Conservation (phyloP, 2,888 invertebrate genomes). For the Amblyjoppa fuscipennis region DNA sequence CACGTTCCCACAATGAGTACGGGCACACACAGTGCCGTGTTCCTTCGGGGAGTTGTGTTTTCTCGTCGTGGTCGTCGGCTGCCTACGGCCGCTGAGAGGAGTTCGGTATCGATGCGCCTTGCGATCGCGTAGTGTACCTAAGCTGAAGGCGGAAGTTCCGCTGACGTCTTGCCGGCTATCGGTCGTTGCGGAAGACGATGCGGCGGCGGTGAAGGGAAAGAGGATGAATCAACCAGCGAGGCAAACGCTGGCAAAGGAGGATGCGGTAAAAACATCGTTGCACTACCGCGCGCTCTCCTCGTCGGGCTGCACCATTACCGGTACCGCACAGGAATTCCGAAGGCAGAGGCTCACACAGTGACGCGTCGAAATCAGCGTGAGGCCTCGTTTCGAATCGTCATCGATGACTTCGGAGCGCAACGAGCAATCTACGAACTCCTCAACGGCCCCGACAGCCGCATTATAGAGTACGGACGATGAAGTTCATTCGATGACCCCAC, state of each 20-base stretch:
- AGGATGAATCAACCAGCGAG: conserved; percentile 29
- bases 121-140: conserved; percentile 54
- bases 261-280: conserved; percentile 12
- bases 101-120: conserved; percentile 60
- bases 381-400: conserved; percentile 61
- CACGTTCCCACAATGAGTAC: conserved; percentile 75
- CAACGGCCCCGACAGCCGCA: conserved; percentile 15
- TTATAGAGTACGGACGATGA: conserved; percentile 36
- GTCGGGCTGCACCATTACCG: conserved; percentile 43
- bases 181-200: conserved; percentile 63
- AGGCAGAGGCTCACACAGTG: conserved; percentile 48
- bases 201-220: conserved; percentile 55
- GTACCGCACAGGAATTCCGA: conserved; percentile 59
- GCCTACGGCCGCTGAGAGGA: conserved; percentile 64
- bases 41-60: conserved; percentile 53
- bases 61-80: conserved; percentile 50
- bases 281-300: background rate
- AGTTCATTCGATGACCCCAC: conserved; percentile 63
- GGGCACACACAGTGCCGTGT: conserved; percentile 63
- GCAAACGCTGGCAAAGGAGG: conserved; percentile 22
- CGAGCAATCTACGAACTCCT: conserved; percentile 40
- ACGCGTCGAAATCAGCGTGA: conserved; percentile 58
- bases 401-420: conserved; percentile 47
- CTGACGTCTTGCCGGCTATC: conserved; percentile 48
- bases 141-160: conserved; percentile 65